Evolutionary conservation across 2,113 vertebrate species (phyloP).

Genomic region (Lathamus discolor): DNA sequence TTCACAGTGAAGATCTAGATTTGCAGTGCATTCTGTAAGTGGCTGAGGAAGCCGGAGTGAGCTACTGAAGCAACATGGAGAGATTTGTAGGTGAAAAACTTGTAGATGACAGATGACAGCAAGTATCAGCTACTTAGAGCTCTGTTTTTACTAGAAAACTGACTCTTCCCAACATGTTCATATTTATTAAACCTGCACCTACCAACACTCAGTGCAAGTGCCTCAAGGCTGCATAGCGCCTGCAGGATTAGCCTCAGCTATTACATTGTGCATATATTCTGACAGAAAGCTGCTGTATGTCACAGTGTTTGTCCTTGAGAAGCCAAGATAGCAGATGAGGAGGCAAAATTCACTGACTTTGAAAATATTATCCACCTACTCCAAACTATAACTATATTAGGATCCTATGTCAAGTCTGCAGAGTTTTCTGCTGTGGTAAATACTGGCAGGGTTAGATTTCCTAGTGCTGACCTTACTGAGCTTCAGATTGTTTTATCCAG

Average conservation of each 20-base stretch:
- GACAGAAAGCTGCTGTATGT: neutral
- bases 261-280: rapidly evolving
- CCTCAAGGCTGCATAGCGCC: neutral
- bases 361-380: neutral
- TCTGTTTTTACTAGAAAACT: neutral
- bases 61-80: neutral
- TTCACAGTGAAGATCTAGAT: neutral
- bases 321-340: rapidly evolving
- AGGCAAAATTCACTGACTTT: neutral
- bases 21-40: neutral
- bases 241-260: neutral
- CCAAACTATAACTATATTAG: neutral
- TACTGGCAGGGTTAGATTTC: neutral
- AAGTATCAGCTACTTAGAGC: neutral
- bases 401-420: neutral
- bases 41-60: neutral
- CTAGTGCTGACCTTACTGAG: neutral
- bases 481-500: neutral
- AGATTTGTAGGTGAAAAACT: neutral
- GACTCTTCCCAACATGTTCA: neutral
- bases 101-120: neutral
- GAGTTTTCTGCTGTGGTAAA: neutral
- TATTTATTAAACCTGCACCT: neutral
- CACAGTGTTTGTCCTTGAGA: neutral
- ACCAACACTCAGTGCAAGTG: neutral